phyloP scores from a whole-genome alignment of 2,113 vertebrate species.

The Ascaphus truei region DNA sequence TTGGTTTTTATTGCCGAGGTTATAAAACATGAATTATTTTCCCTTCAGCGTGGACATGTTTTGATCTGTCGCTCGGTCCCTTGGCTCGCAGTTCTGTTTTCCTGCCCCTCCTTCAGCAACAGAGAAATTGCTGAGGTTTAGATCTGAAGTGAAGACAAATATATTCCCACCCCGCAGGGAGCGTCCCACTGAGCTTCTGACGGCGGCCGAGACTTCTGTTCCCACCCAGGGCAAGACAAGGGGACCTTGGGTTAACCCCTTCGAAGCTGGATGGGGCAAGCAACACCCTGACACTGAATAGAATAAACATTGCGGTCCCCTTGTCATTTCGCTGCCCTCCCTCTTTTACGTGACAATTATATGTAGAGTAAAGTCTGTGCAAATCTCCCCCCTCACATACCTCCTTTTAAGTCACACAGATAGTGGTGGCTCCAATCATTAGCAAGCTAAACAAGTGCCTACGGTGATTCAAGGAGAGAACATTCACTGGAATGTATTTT shows the following conservation, averaged over 20 bases:
- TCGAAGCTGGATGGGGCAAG: neutral
- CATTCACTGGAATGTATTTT: constrained; percentile 9
- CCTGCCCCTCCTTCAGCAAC: constrained; percentile 29
- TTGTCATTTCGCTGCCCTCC: neutral
- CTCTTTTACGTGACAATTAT: too few relatives aligned
- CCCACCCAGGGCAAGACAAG: constrained; percentile 19
- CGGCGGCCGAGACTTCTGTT: constrained; percentile 5
- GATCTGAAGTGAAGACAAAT: constrained; percentile 37
- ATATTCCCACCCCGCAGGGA: constrained; percentile 31
- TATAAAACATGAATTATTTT: constrained; percentile 35
- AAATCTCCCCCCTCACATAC: neutral
- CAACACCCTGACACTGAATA: neutral
- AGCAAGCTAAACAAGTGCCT: constrained; percentile 14
- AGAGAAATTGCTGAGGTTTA: constrained; percentile 30
- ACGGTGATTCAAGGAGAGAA: neutral
- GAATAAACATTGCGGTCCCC: too few relatives aligned
- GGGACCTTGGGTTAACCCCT: neutral
- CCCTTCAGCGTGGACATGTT: constrained; percentile 32
- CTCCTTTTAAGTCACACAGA: neutral
- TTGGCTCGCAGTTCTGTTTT: constrained; percentile 34
- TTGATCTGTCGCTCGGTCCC: constrained; percentile 29
- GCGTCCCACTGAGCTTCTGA: constrained; percentile 26
- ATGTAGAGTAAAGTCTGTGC: too few relatives aligned
- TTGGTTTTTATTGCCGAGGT: constrained; percentile 29
- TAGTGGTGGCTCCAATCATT: neutral